Base-by-base conservation (phyloP, 2,888 invertebrate species). In the Halictus ligatus region DNA sequence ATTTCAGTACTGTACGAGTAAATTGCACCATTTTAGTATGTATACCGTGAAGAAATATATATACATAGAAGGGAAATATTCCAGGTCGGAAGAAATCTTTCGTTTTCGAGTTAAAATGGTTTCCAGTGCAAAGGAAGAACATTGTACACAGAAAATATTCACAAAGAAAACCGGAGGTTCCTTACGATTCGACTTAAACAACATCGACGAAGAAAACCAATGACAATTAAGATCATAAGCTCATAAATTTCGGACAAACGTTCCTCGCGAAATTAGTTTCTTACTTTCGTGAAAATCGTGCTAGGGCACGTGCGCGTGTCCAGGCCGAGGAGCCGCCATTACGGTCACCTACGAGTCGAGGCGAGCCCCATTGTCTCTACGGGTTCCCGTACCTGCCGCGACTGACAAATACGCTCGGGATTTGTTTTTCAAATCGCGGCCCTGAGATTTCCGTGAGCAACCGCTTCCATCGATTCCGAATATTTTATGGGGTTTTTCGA, bases 241-340 rank as follows among this genome's bases (percentile, higher is more conserved):
- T 3, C 15, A 13, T 1, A 13, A 13, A 15, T 0, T 29, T 54
- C 8, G n/a, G 21, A 15, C 35, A 7, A 40, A 13, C 6, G n/a
- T 40, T n/a, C 40, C 13, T 18, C 0, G 25, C 58, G 7, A 21
- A 48, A 64, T 15, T 29, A 0, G 60, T 6, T 15, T 64, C 15
- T 64, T 64, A 7, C 29, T 25, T 29, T n/a, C 2, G 46, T 40
- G 67, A 8, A 64, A 73, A 50, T 78, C 76, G 35, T 43, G 54
- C n/a, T 79, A 58, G 73, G 54, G 85, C 87, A 89, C 84, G 87
- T 85, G 88, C 73, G 77, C 73, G 77, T 64, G 58, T 81, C 82
- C 85, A 83, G 83, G 86, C 85, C 86, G 76, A 73, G 88, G 71
- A 73, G 79, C 80, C 84, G 84, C 76, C 86, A 87, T 84, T 92